These are phyloP conservation scores for Torymus aiolomorphi DNA, from an alignment of 2,888 invertebrate genomes.

Conservation along the genomic window DNA sequence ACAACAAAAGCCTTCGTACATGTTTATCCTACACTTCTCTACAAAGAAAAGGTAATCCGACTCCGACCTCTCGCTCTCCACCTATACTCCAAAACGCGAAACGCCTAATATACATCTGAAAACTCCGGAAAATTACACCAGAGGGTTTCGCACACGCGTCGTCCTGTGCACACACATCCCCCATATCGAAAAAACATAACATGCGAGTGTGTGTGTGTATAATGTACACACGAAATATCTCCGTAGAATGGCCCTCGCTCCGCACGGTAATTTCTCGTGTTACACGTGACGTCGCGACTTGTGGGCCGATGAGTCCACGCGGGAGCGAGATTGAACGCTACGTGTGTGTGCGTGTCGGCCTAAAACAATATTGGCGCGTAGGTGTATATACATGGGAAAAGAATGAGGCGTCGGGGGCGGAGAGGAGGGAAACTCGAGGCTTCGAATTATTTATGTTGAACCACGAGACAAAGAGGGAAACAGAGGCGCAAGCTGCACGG, in stretches of 20 bases:
- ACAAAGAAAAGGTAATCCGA: no score
- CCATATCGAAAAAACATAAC: neutral
- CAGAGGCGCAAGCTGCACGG: neutral
- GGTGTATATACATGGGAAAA: neutral
- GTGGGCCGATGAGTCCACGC: no score
- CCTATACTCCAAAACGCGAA: neutral
- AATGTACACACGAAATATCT: neutral
- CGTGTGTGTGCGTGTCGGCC: constrained; percentile 2
- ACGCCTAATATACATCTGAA: neutral
- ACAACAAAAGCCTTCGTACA: no score
- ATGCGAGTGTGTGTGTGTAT: neutral
- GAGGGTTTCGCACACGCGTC: neutral
- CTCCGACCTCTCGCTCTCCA: no score
- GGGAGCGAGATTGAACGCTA: no score
- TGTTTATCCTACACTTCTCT: no score
- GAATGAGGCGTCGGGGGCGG: neutral
- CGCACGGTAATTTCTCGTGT: constrained; percentile 55
- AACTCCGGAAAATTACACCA: neutral
- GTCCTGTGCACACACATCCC: neutral
- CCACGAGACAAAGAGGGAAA: neutral
- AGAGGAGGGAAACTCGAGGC: constrained; percentile 19
- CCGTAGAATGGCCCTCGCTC: no score
- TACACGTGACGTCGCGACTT: constrained; percentile 37
- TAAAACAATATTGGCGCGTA: constrained; percentile 53
- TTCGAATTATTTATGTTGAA: constrained; percentile 50